Evolutionary conservation across 2,113 vertebrate species (phyloP).

Genomic region (Oreochromis niloticus): DNA sequence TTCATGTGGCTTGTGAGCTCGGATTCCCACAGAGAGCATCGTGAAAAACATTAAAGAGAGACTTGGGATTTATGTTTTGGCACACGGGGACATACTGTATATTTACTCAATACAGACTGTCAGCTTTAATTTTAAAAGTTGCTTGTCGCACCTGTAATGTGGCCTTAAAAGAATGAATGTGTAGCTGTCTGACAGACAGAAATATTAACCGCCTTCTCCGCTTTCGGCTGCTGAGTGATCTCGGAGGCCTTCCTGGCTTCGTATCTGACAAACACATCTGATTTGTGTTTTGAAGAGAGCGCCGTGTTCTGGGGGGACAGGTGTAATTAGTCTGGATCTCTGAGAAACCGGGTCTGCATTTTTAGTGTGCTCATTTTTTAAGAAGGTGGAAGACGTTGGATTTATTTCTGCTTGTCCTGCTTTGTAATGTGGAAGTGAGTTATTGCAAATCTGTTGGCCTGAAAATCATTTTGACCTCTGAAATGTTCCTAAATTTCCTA

Average conservation of each 20-base stretch:
- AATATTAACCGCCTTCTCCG: neutral
- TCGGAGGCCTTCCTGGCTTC: neutral
- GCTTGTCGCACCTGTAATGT: neutral
- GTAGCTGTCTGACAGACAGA: neutral
- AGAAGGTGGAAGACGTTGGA: neutral
- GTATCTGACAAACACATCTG: constrained; percentile 33
- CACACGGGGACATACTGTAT: neutral
- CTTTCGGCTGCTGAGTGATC: neutral
- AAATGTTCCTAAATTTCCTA: neutral
- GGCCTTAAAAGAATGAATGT: neutral
- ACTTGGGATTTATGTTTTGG: neutral
- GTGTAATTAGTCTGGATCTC: constrained; percentile 39
- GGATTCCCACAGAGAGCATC: neutral
- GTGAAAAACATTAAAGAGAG: neutral
- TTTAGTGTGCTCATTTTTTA: neutral
- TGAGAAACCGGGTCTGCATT: constrained; percentile 5
- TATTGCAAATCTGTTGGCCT: neutral
- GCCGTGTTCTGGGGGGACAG: constrained; percentile 12
- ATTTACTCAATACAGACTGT: neutral
- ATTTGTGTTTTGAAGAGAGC: constrained; percentile 19
- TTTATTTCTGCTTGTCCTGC: neutral
- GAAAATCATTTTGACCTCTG: neutral
- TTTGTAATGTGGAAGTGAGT: neutral
- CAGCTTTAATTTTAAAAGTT: neutral
- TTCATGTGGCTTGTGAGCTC: neutral